A percentile compares a stretch with the other conserved stretches of the same genome.
Evolutionary conservation across 2,888 invertebrate species (phyloP).

Genomic region (Ptilodon capucinus): DNA sequence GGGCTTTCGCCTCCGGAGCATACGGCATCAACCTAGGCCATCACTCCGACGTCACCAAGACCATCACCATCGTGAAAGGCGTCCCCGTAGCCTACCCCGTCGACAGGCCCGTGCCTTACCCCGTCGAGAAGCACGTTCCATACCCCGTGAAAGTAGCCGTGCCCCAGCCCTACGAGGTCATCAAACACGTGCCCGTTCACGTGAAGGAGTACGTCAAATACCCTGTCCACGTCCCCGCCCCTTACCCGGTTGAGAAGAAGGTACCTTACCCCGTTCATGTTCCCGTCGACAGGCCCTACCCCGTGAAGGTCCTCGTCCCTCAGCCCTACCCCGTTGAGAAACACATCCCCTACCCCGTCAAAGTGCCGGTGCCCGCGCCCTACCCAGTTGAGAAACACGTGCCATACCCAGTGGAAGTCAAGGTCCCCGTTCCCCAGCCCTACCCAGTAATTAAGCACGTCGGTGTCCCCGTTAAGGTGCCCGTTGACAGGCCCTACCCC

Average conservation of each 20-base stretch:
- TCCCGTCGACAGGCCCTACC: constrained; percentile 89
- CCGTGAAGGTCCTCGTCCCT: constrained; percentile 90
- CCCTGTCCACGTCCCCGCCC: constrained; percentile 88
- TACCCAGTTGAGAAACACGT: constrained; percentile 90
- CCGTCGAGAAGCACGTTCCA: constrained; percentile 85
- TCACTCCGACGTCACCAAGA: constrained; percentile 82
- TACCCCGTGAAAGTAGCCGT: constrained; percentile 87
- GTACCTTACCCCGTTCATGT: constrained; percentile 87
- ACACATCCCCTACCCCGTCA: constrained; percentile 88
- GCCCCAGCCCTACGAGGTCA: constrained; percentile 88
- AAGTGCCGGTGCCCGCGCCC: constrained; percentile 88
- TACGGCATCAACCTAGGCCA: constrained; percentile 63
- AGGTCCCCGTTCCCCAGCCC: constrained; percentile 89
- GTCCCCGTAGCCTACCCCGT: constrained; percentile 85
- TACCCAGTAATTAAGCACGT: constrained; percentile 87
- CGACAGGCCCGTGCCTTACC: constrained; percentile 84
- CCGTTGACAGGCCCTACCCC: constrained; percentile 87
- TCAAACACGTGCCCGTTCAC: constrained; percentile 86
- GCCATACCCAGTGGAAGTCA: constrained; percentile 87
- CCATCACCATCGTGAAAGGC: constrained; percentile 86
- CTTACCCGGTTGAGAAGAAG: constrained; percentile 90
- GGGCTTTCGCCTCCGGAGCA: constrained; percentile 42
- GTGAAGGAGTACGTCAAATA: constrained; percentile 91
- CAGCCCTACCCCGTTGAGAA: constrained; percentile 92
- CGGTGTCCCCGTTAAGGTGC: constrained; percentile 86